A percentile compares a stretch with the other conserved stretches of the same genome.
These are phyloP conservation scores for Pedetes capensis DNA, from an alignment of 2,113 vertebrate species.

Conservation along the genomic window DNA sequence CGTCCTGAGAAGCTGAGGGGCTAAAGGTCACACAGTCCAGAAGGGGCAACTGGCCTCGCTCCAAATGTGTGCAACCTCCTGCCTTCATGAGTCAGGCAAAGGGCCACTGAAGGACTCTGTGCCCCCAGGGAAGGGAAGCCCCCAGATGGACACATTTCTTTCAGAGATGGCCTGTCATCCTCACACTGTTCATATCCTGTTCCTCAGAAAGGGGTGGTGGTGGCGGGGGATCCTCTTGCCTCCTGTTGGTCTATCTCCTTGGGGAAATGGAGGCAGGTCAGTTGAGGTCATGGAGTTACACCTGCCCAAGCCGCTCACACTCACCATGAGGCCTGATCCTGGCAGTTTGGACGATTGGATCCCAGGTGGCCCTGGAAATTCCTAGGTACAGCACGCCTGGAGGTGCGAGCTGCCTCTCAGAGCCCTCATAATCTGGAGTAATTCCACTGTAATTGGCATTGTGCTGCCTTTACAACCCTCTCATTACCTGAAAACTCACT, in stretches of 20 bases:
- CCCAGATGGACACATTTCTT: not conserved
- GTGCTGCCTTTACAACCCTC: constrained; percentile 10
- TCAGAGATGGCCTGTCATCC: not conserved
- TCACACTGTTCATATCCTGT: fast-evolving
- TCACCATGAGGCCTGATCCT: not conserved
- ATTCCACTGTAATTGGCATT: constrained; percentile 19
- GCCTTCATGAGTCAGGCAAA: fast-evolving
- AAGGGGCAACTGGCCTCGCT: not conserved
- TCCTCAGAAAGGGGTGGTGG: not conserved
- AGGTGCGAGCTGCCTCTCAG: not conserved
- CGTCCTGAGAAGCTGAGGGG: not conserved
- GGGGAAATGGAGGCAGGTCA: not conserved
- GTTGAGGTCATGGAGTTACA: fast-evolving
- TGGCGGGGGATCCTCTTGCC: too few species aligned
- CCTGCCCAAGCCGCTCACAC: not conserved
- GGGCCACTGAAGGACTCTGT: not conserved
- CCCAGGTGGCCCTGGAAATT: not conserved
- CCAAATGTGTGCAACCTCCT: fast-evolving
- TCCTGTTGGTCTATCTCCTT: not conserved
- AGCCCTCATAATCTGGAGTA: not conserved
- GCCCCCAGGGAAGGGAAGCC: not conserved
- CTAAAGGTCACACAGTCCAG: not conserved
- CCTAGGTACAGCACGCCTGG: not conserved
- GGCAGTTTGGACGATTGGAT: not conserved
- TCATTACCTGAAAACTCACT: constrained; percentile 30